A percentile compares a stretch with the other conserved stretches of the same genome.
phyloP scores from a whole-genome alignment of 2,888 invertebrate species.

The Brachyopa scutellaris region DNA sequence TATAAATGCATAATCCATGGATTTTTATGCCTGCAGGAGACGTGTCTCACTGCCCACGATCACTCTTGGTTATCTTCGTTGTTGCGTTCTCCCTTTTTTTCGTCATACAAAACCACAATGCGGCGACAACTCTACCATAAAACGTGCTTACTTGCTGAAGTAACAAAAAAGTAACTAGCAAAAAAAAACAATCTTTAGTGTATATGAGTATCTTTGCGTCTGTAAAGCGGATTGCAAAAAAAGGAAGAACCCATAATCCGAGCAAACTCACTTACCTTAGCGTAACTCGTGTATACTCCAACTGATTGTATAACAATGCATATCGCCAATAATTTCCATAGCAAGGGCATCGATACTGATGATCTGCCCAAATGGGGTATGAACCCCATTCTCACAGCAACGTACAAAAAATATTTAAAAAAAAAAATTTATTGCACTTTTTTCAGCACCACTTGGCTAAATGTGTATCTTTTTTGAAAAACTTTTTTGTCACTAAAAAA shows the following conservation, averaged over 20 bases:
- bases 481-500: conserved; percentile 45
- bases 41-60: conserved; percentile 56
- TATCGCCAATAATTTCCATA: conserved; percentile 75
- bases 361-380: conserved; percentile 73
- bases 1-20: conserved; percentile 47
- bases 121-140: conserved; percentile 49
- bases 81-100: conserved; percentile 18
- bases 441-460: conserved; percentile 64
- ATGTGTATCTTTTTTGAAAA: conserved; percentile 29
- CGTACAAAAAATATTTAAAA: conserved; percentile 24
- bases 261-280: conserved; percentile 74
- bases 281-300: conserved; percentile 74
- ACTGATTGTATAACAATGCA: conserved; percentile 75
- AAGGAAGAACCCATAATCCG: conserved; percentile 35
- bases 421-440: conserved; percentile 38
- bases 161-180: conserved; percentile 16
- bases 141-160: conserved; percentile 37
- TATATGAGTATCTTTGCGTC: too few species aligned
- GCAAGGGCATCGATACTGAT: conserved; percentile 66
- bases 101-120: conserved; percentile 33
- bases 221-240: too few species aligned
- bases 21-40: conserved; percentile 53
- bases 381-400: conserved; percentile 73
- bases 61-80: conserved; percentile 25
- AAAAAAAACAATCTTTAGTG: conserved; percentile 3